Conservation (phyloP, 1,140 invertebrate species). For the Drosophila serrata region DNA sequence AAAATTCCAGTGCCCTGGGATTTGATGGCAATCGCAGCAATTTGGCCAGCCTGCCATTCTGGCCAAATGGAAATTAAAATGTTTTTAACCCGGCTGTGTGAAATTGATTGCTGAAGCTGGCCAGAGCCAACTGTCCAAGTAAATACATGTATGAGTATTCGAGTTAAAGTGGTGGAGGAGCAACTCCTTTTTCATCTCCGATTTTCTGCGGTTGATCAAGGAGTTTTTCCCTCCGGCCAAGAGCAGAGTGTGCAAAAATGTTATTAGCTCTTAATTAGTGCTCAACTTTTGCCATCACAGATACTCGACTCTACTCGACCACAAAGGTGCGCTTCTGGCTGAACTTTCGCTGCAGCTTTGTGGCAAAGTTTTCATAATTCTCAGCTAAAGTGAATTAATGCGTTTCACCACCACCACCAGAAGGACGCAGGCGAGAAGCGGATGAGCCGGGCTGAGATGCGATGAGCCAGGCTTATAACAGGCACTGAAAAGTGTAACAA, state of each 20-base stretch:
- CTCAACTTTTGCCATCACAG: slow-evolving; percentile 65
- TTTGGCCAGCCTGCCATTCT: slow-evolving; percentile 64
- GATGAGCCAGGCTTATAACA: slow-evolving; percentile 46
- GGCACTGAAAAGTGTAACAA: slow-evolving; percentile 16
- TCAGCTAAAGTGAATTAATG: slow-evolving; percentile 79
- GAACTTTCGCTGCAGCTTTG: slow-evolving; percentile 75
- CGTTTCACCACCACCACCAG: slow-evolving; percentile 59
- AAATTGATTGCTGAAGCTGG: slow-evolving; percentile 52
- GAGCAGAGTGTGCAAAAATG: slow-evolving; percentile 68
- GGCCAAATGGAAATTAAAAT: slow-evolving; percentile 79
- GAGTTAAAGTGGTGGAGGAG: neutral
- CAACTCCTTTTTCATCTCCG: slow-evolving; percentile 9
- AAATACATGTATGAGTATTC: neutral
- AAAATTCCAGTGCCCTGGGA: slow-evolving; percentile 66
- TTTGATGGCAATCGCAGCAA: slow-evolving; percentile 73
- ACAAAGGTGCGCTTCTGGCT: slow-evolving; percentile 57
- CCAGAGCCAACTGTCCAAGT: neutral
- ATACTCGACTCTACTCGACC: slow-evolving; percentile 35
- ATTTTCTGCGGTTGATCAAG: slow-evolving; percentile 47
- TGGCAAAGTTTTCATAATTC: slow-evolving; percentile 78
- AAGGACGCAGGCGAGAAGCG: slow-evolving; percentile 12
- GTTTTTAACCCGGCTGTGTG: slow-evolving; percentile 55
- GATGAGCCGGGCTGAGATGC: slow-evolving; percentile 31
- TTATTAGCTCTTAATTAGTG: slow-evolving; percentile 82
- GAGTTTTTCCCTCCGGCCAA: slow-evolving; percentile 35